Conservation (phyloP, 2,113 vertebrate genomes). For the Orcinus orca region DNA sequence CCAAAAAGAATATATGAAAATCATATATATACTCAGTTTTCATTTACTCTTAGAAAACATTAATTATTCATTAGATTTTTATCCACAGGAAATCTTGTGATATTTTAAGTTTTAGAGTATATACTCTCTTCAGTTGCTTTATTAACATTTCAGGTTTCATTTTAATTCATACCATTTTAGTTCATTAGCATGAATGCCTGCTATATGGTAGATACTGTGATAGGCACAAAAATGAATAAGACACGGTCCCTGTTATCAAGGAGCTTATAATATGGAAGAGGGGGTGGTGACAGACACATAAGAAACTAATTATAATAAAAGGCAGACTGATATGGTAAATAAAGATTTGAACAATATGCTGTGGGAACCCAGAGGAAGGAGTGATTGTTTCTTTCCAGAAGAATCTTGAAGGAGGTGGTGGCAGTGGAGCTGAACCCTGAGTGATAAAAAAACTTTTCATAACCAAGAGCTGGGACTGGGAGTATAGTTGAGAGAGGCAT, state of each 20-base stretch:
- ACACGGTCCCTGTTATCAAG: slow-evolving; percentile 76
- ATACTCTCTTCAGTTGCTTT: slow-evolving; percentile 49
- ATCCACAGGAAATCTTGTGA: slow-evolving; percentile 67
- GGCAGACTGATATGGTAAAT: slow-evolving; percentile 13
- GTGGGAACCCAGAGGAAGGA: slow-evolving; percentile 29
- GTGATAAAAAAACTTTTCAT: slow-evolving; percentile 13
- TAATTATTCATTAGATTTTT: slow-evolving; percentile 69
- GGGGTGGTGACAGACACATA: slow-evolving; percentile 50
- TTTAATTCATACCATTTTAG: slow-evolving; percentile 63
- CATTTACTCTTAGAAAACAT: slow-evolving; percentile 51
- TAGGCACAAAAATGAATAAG: slow-evolving; percentile 78
- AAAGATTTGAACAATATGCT: slow-evolving; percentile 71
- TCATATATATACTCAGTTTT: slow-evolving; percentile 39
- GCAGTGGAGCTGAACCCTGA: background rate
- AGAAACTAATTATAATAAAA: slow-evolving; percentile 52
- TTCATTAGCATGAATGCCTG: slow-evolving; percentile 62
- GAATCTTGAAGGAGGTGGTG: slow-evolving; percentile 32
- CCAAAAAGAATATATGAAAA: slow-evolving; percentile 48
- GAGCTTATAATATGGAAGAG: slow-evolving; percentile 71
- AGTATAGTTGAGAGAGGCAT: background rate
- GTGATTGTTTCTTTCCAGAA: slow-evolving; percentile 32
- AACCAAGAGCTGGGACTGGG: background rate
- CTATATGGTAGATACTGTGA: slow-evolving; percentile 58
- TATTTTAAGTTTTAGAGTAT: slow-evolving; percentile 64
- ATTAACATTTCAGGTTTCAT: slow-evolving; percentile 65